Evolutionary conservation across 2,888 invertebrate genomes (phyloP).

Genomic region (Argyresthia albistria): DNA sequence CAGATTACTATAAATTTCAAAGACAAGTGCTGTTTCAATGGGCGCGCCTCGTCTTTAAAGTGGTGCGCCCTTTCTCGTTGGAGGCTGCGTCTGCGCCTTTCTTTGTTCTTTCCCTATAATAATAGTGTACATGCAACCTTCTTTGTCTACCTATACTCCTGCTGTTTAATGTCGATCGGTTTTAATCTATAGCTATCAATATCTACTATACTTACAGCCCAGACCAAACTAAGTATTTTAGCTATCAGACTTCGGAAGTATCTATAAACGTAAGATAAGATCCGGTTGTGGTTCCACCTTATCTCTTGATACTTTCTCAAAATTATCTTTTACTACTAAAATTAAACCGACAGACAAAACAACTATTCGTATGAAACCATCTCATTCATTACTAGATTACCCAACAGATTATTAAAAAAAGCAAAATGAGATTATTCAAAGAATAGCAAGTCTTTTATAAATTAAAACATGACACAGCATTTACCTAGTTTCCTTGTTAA

Average conservation of each 20-base stretch:
- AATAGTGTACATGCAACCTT: constrained; percentile 12
- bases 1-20: constrained; percentile 67
- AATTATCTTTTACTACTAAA: background rate
- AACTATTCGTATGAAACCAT: constrained; percentile 2
- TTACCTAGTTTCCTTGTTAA: background rate
- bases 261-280: no score
- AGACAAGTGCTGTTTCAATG: constrained; percentile 55
- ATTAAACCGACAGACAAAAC: background rate
- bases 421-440: constrained; percentile 17
- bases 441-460: constrained; percentile 23
- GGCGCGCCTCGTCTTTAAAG: constrained; percentile 46
- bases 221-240: no score
- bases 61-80: constrained; percentile 65
- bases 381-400: constrained; percentile 24
- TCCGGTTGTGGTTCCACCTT: no score
- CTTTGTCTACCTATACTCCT: no score
- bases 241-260: no score
- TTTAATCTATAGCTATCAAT: no score
- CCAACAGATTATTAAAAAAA: constrained; percentile 21
- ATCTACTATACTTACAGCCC: no score
- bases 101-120: constrained; percentile 47
- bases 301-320: background rate
- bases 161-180: no score
- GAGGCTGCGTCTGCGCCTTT: constrained; percentile 53
- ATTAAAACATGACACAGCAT: constrained; percentile 23